Conservation (phyloP, 2,113 vertebrate species). For the Eretmochelys imbricata region DNA sequence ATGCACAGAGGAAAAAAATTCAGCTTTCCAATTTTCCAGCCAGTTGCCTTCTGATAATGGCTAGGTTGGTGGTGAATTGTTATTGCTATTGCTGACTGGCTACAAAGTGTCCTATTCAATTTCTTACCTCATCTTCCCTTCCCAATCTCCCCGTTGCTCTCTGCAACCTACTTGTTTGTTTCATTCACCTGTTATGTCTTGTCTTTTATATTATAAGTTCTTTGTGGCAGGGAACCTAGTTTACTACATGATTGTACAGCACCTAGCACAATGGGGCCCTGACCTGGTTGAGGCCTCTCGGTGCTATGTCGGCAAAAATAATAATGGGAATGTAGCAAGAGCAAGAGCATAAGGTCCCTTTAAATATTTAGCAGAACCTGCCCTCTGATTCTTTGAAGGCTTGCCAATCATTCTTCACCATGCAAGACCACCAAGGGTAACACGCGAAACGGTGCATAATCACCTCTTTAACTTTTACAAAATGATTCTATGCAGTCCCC, state of each 20-base stretch:
- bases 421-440: neutral
- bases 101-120: conserved; percentile 8
- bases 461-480: rapidly evolving
- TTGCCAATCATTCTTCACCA: neutral
- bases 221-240: neutral
- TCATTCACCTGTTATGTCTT: neutral
- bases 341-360: neutral
- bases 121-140: neutral
- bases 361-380: neutral
- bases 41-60: neutral
- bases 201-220: neutral
- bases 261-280: neutral
- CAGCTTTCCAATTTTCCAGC: too few species aligned
- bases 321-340: neutral
- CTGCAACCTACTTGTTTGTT: neutral
- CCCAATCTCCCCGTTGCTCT: neutral
- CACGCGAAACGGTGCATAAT: rapidly evolving
- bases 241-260: neutral
- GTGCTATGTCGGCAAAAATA: neutral
- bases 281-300: neutral
- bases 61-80: neutral
- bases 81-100: conserved; percentile 4
- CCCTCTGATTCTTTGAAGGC: neutral
- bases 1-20: too few species aligned
- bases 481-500: neutral